Evolutionary conservation across 2,113 vertebrate species (phyloP), one percentile per base, ranked within the genome.

Genomic region (Promerops cafer): DNA sequence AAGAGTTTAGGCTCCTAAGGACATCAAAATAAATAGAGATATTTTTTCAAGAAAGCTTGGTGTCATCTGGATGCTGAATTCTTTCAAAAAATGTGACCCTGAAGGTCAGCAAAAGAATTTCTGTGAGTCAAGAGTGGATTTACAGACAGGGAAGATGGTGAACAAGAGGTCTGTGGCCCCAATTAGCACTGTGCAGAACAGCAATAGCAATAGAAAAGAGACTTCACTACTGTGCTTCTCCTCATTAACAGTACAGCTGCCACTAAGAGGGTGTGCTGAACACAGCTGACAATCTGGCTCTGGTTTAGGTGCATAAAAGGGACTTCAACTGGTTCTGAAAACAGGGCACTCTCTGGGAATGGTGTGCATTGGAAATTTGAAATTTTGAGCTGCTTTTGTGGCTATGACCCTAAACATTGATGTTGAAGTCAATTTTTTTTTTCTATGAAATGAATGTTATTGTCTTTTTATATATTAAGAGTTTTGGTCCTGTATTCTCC

Each of bases 101-200:
- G 47, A 91, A 87, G 95, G 96, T 96, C 95, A 95, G 39, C 60
- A 81, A 70, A 95, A 96, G 92, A 95, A 96, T 95, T 95, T 94
- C 88, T 96, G 83, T 68, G 56, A 90, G 91, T 90, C 80, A 84
- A 64, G 83, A 96, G 90, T 93, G 90, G 92, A 96, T 95, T 94
- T 94, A 83, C 89, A 94, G 95, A 86, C 60, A 87, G 76, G 52
- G 89, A 92, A 89, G 93, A 92, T 90, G 76, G 86, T 54, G 95
- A 97, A 77, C 93, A 89, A 94, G 89, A 94, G 91, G 93, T 96
- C 96, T 94, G 64, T 84, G 95, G 93, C 94, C 94, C 83, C 93
- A 95, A 68, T 97, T 96, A 97, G 86, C 93, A 75, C 72, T 87
- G 91, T 66, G 91, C 68, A 33, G 52, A 89, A 60, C 83, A 90